These are phyloP conservation scores for Maccullochella peelii DNA, from an alignment of 2,113 vertebrate genomes.

Conservation along the genomic window DNA sequence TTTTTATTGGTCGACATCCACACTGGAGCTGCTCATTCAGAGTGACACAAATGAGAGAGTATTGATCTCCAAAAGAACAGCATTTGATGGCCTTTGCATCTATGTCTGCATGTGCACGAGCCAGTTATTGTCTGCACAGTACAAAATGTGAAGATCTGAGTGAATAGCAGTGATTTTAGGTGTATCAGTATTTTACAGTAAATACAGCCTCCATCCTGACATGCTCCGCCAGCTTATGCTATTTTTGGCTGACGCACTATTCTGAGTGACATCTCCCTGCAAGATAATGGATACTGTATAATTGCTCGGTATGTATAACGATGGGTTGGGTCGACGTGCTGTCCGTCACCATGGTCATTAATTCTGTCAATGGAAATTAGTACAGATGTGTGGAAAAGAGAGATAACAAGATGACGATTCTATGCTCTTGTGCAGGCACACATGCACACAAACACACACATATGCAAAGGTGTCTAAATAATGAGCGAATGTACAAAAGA, in stretches of 20 bases:
- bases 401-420: conserved; percentile 53
- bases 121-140: not conserved
- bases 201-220: conserved; percentile 23
- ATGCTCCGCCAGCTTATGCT: conserved; percentile 37
- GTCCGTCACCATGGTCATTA: conserved; percentile 61
- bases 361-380: conserved; percentile 62
- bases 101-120: not conserved
- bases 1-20: not conserved
- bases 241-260: conserved; percentile 60
- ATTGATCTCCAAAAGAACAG: conserved; percentile 22
- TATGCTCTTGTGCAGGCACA: not conserved
- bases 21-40: conserved; percentile 3
- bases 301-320: conserved; percentile 26
- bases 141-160: not conserved
- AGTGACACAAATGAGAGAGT: not conserved
- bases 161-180: conserved; percentile 33
- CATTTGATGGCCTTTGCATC: conserved; percentile 18
- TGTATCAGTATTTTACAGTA: conserved; percentile 37
- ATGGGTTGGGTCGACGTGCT: conserved; percentile 14
- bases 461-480: conserved; percentile 45
- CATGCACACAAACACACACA: not conserved
- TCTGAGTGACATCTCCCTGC: conserved; percentile 51
- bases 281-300: conserved; percentile 57
- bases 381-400: conserved; percentile 60
- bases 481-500: conserved; percentile 39